Conservation (phyloP, 2,113 vertebrate species). For the Heloderma charlesbogerti region DNA sequence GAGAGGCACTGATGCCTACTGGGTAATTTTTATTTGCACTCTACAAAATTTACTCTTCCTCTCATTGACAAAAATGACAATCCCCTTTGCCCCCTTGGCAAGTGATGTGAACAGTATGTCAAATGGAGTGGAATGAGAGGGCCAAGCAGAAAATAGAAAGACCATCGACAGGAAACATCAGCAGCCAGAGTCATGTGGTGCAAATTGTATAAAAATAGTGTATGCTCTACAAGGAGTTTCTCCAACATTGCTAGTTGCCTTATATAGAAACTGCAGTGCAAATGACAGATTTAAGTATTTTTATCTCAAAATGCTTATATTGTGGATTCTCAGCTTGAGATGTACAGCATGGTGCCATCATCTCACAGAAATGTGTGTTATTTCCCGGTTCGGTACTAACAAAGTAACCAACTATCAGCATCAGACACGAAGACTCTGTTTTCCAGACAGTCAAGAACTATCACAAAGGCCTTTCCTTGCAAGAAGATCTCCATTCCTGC, state of each 20-base stretch:
- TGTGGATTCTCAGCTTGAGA: background rate
- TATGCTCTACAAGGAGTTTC: constrained; percentile 21
- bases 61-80: background rate
- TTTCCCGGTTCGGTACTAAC: constrained; percentile 14
- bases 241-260: constrained; percentile 23
- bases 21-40: background rate
- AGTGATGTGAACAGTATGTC: constrained; percentile 13
- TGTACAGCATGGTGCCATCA: background rate
- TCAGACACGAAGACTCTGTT: background rate
- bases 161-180: background rate
- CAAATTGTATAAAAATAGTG: constrained; percentile 30
- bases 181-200: background rate
- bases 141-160: constrained; percentile 36
- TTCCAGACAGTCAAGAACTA: constrained; percentile 4
- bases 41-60: background rate
- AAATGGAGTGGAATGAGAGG: background rate
- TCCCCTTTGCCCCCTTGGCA: background rate
- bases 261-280: constrained; percentile 16
- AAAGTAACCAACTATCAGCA: background rate
- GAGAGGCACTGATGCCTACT: background rate
- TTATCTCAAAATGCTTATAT: constrained; percentile 15
- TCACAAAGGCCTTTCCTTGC: background rate
- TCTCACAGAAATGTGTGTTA: background rate
- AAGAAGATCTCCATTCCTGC: background rate
- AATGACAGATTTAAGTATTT: constrained; percentile 16